Evolutionary conservation across 2,888 invertebrate species (phyloP), one percentile per base, ranked within the genome.

Genomic region (Campoplex nolae): DNA sequence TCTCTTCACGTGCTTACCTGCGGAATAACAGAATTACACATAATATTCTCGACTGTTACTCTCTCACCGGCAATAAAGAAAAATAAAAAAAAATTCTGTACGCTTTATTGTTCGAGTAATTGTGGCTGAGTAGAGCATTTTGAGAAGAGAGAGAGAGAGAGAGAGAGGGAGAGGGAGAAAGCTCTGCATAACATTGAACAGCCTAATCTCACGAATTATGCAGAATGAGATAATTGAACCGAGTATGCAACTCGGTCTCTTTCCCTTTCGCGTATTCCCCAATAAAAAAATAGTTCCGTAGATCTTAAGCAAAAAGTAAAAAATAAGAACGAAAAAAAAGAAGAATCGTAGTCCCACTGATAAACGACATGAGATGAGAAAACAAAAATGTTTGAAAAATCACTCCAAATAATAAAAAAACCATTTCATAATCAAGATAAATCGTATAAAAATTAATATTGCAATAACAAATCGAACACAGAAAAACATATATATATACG

Each of bases 81-180:
- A 68, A 38, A 38, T 4, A 38, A 38, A 38, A 38, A 38, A 38
- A 38, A 0, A 68, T 23, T 51, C 51, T 75, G 38, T 68, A 51
- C 79, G 56, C 58, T 42, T 76, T 48, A 71, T 86, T 86, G 76
- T 76, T 75, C 71, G 28, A 32, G 54, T 86, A 86, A 86, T 86
- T 86, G 79, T 45, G 48, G 58, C 56, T 45, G 82, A 77, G 73
- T 58, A 28, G 67, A 77, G 74, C 78, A 75, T 74, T 82, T 78
- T 65, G 62, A n/a, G n/a, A n/a, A n/a, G 58, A 42, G n/a, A 81
- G 42, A 54, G 78, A 67, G 75, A 75, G 1, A 38, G 38, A 6
- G 38, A 38, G 38, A 38, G 38, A 38, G 38, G 0, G 6, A 38
- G 38, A 6, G 38, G 6, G 38, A 38, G 38, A 38, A 6, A 3